Conservation (phyloP, 2,797 vertebrate genomes). For the Potorous gilbertii region DNA sequence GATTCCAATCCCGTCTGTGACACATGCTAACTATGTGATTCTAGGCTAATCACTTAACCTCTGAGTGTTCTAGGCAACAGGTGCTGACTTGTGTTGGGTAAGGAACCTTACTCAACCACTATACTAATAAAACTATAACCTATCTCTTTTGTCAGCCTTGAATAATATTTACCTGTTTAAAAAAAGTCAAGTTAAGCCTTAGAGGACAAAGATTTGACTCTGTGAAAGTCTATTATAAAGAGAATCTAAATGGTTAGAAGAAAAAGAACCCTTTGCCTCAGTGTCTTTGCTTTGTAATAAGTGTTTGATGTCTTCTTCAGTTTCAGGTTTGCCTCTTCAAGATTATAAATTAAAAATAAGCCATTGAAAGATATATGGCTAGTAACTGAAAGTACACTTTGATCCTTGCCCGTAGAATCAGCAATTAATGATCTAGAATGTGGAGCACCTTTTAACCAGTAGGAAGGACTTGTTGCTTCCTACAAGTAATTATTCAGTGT, state of each 20-base stretch:
- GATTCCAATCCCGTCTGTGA: not conserved
- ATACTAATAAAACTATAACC: not conserved
- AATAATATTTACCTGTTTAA: not conserved
- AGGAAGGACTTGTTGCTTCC: not conserved
- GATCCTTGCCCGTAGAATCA: not conserved
- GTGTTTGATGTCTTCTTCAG: not conserved
- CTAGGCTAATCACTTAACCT: not conserved
- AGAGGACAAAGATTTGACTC: not conserved
- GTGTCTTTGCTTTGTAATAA: not conserved
- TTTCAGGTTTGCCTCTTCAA: not conserved
- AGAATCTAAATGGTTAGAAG: not conserved
- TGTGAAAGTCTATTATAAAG: not conserved
- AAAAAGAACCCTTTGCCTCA: not conserved
- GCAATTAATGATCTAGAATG: not conserved
- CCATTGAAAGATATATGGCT: not conserved
- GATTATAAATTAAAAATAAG: not conserved
- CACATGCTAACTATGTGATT: not conserved
- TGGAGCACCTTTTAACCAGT: not conserved
- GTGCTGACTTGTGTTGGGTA: not conserved
- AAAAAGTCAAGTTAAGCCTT: not conserved
- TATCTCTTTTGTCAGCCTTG: not conserved
- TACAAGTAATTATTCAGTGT: not conserved
- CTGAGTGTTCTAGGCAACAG: not conserved
- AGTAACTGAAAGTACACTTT: not conserved
- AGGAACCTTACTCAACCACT: not conserved